Percentiles rank a stretch among this genome's conserved stretches.
Evolutionary conservation across 2,888 invertebrate genomes (phyloP).

Genomic region (Phengaris arion): DNA sequence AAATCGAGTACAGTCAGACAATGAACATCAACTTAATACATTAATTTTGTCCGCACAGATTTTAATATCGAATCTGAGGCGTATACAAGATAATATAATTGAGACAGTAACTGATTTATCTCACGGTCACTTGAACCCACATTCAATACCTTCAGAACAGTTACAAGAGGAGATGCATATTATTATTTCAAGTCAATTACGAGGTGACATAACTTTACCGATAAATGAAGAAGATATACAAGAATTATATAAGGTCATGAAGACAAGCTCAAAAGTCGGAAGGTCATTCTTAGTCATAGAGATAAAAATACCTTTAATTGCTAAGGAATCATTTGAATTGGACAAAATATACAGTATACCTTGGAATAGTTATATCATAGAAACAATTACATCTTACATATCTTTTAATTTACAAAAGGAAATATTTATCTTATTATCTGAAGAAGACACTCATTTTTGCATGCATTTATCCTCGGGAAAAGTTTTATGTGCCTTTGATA

Average conservation of each 20-base stretch:
- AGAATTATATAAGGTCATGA: too few species aligned
- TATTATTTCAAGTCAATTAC: slow-evolving; percentile 22
- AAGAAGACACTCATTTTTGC: too few species aligned
- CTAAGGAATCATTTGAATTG: slow-evolving; percentile 18
- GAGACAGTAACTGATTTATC: neutral
- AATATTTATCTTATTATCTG: neutral
- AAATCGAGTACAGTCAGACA: too few species aligned
- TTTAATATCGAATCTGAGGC: neutral
- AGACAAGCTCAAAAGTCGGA: too few species aligned
- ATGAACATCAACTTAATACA: too few species aligned
- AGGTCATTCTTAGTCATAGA: neutral
- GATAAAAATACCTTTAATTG: slow-evolving; percentile 28
- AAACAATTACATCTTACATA: slow-evolving; percentile 24
- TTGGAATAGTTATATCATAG: neutral
- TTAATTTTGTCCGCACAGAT: too few species aligned
- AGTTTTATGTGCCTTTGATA: too few species aligned
- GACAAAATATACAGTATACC: slow-evolving; percentile 28
- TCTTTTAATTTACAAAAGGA: slow-evolving; percentile 29
- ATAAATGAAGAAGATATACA: too few species aligned
- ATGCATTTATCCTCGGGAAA: too few species aligned
- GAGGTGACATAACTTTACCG: too few species aligned
- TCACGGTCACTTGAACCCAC: slow-evolving; percentile 27
- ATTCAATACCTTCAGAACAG: slow-evolving; percentile 28
- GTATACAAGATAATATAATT: slow-evolving; percentile 28
- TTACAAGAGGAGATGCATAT: slow-evolving; percentile 22